A percentile compares a stretch with the other conserved stretches of the same genome.
These are phyloP conservation scores for Drosophila mettleri DNA, from an alignment of 2,888 invertebrate genomes.

Conservation along the genomic window DNA sequence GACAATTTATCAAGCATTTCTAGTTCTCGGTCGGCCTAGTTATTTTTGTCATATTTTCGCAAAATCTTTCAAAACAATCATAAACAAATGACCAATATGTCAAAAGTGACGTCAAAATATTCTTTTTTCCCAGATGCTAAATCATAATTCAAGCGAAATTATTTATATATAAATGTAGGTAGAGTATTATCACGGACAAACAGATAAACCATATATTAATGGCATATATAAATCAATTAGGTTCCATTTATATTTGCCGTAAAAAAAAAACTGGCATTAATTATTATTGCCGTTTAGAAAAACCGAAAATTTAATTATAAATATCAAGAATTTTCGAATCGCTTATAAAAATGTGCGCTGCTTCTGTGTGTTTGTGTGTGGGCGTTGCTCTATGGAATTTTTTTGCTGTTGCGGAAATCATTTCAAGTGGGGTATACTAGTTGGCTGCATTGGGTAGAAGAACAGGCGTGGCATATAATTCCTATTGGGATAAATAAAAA, in stretches of 20 bases:
- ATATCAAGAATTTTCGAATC: slow-evolving; percentile 72
- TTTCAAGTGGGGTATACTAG: neutral
- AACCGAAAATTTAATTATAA: slow-evolving; percentile 46
- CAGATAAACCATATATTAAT: slow-evolving; percentile 22
- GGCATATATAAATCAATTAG: slow-evolving; percentile 65
- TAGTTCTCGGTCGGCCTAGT: slow-evolving; percentile 28
- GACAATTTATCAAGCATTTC: too few species aligned
- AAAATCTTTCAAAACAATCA: slow-evolving; percentile 45
- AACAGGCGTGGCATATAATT: neutral
- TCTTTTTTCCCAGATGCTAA: slow-evolving; percentile 11
- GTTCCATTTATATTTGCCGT: slow-evolving; percentile 25
- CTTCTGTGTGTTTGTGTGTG: slow-evolving; percentile 1
- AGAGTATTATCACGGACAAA: slow-evolving; percentile 1
- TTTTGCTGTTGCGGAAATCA: neutral
- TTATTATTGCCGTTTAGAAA: slow-evolving; percentile 61
- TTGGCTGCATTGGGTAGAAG: neutral
- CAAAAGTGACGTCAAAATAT: slow-evolving; percentile 68
- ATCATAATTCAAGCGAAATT: slow-evolving; percentile 52
- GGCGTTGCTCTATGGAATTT: slow-evolving; percentile 11
- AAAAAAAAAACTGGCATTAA: slow-evolving; percentile 37
- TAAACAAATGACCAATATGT: slow-evolving; percentile 74
- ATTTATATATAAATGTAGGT: neutral
- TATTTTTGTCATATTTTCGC: slow-evolving; percentile 51
- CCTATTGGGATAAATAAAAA: too few species aligned
- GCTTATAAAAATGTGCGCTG: slow-evolving; percentile 72